A percentile compares a stretch with the other conserved stretches of the same genome.
Evolutionary conservation across 2,797 vertebrate species (phyloP).

Genomic region (Mus minutoides): DNA sequence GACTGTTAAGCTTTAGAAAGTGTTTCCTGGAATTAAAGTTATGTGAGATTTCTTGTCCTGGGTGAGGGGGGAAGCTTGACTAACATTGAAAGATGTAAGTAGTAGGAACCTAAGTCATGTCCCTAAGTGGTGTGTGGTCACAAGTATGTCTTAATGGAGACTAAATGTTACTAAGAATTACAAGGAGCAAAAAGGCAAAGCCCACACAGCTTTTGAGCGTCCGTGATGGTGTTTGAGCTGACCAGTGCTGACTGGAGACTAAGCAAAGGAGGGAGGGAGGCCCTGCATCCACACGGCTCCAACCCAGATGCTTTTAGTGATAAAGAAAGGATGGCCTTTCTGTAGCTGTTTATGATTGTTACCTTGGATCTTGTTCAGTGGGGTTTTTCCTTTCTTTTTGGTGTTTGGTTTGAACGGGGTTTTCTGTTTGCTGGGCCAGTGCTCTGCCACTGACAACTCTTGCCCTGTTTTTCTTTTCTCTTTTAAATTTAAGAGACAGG

Average conservation of each 20-base stretch:
- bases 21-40: slow-evolving; percentile 46
- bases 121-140: neutral
- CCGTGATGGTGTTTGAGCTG: neutral
- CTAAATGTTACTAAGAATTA: slow-evolving; percentile 22
- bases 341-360: neutral
- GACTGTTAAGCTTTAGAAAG: slow-evolving; percentile 9
- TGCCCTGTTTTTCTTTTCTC: neutral
- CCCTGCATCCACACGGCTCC: neutral
- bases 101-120: neutral
- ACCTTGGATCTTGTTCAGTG: neutral
- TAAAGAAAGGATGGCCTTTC: neutral
- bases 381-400: neutral
- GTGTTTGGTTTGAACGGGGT: neutral
- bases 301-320: neutral
- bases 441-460: neutral
- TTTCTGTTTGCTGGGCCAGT: neutral
- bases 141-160: slow-evolving; percentile 16
- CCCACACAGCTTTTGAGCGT: neutral
- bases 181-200: neutral
- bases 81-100: slow-evolving; percentile 16
- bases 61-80: neutral
- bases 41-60: slow-evolving; percentile 8
- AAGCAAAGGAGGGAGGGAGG: neutral
- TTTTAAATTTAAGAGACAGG: neutral
- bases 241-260: neutral